Conservation (phyloP, 2,888 invertebrate genomes). For the Chrysolina haemoptera region DNA sequence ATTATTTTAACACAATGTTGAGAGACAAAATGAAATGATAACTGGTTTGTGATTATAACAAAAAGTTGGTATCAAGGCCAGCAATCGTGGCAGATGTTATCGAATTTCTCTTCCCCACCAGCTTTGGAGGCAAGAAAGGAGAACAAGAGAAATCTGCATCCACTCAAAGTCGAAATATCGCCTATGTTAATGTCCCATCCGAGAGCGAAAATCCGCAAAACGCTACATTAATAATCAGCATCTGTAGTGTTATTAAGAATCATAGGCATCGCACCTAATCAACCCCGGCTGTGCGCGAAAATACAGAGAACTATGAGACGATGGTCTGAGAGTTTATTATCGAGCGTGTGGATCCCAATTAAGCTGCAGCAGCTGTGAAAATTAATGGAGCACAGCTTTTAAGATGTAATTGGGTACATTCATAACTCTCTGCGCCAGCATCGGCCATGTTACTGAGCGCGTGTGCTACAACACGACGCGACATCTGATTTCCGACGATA, state of each 20-base stretch:
- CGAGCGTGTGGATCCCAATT: conserved; percentile 75
- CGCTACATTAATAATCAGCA: conserved; percentile 4
- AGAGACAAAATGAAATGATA: too few relatives aligned
- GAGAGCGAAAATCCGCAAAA: conserved; percentile 1
- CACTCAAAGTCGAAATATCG: background rate
- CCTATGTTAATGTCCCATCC: background rate
- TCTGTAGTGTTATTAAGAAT: conserved; percentile 47
- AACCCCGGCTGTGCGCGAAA: conserved; percentile 51
- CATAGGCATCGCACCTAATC: conserved; percentile 57
- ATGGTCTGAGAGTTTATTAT: conserved; percentile 69
- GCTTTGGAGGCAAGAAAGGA: too few relatives aligned
- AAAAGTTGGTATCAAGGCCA: too few relatives aligned
- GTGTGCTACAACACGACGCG: conserved; percentile 49
- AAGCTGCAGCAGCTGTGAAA: conserved; percentile 77
- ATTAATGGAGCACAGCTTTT: conserved; percentile 77
- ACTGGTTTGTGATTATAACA: too few relatives aligned
- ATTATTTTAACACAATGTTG: too few relatives aligned
- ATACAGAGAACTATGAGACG: conserved; percentile 38
- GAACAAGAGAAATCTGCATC: background rate
- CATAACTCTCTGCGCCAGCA: conserved; percentile 70
- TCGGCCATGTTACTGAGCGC: conserved; percentile 53
- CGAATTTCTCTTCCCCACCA: too few relatives aligned
- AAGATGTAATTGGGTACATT: conserved; percentile 78
- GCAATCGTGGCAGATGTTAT: too few relatives aligned
- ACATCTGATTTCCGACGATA: conserved; percentile 60